Conservation (phyloP, 2,797 vertebrate genomes). For the Aselliscus stoliczkanus region DNA sequence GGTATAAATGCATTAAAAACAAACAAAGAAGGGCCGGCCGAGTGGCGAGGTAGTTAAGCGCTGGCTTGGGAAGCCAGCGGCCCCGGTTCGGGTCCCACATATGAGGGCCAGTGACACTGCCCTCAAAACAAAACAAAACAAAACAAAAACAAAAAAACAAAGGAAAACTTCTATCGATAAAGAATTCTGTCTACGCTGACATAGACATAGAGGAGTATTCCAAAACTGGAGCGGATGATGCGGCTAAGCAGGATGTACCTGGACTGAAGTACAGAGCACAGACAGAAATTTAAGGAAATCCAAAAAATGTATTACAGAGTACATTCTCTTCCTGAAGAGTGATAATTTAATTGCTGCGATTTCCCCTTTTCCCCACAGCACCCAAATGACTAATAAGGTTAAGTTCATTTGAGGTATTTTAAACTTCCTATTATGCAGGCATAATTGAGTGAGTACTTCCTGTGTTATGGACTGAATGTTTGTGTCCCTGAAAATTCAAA, state of each 20-base stretch:
- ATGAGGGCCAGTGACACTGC: no score
- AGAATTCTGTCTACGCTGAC: not conserved
- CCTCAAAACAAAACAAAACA: no score
- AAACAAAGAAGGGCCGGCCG: no score
- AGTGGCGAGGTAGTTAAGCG: no score
- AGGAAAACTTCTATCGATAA: not conserved
- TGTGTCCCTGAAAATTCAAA: not conserved
- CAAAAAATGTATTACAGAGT: not conserved
- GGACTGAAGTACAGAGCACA: not conserved
- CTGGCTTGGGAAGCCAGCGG: no score
- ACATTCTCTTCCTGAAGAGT: not conserved
- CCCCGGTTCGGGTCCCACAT: no score
- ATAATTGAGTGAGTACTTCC: not conserved
- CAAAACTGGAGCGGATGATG: not conserved
- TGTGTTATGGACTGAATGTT: not conserved
- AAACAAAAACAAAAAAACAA: not conserved
- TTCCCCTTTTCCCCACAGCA: not conserved
- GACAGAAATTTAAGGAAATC: not conserved
- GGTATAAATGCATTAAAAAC: not conserved
- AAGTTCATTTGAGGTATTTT: not conserved
- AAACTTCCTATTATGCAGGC: not conserved
- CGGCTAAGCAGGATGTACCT: not conserved
- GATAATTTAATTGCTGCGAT: conserved; percentile 10
- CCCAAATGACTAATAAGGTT: not conserved
- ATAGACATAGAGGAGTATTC: conserved; percentile 5